Conservation (phyloP, 2,888 invertebrate genomes). For the Drosophila colorata region DNA sequence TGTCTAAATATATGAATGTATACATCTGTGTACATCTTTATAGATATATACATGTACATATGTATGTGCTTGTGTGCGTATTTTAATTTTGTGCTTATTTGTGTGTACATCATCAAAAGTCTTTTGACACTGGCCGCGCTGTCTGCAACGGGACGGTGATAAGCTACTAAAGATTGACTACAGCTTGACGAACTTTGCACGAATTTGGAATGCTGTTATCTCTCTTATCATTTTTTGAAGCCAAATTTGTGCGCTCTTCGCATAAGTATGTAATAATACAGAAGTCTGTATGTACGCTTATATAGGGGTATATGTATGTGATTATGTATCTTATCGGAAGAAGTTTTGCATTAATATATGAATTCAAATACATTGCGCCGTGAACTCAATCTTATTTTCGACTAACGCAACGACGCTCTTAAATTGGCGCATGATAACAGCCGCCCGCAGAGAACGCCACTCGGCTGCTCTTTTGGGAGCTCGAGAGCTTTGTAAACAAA, state of each 20-base stretch:
- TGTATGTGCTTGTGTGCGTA: background rate
- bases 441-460: background rate
- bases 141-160: conserved; percentile 70
- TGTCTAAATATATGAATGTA: too few species aligned
- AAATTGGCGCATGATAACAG: conserved; percentile 31
- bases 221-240: conserved; percentile 4
- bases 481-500: conserved; percentile 40
- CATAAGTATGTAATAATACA: conserved; percentile 1
- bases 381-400: conserved; percentile 9
- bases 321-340: conserved; percentile 14
- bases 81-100: background rate
- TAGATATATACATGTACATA: conserved; percentile 1
- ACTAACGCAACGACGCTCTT: conserved; percentile 39
- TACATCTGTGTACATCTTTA: background rate
- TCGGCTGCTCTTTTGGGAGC: conserved; percentile 27
- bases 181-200: conserved; percentile 60
- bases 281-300: background rate
- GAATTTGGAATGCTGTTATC: conserved; percentile 37
- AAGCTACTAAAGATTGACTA: conserved; percentile 43
- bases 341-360: conserved; percentile 21
- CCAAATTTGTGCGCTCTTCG: conserved; percentile 4
- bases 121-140: conserved; percentile 73
- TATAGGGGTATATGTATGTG: background rate
- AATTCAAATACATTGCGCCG: conserved; percentile 9
- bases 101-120: conserved; percentile 57